phyloP scores from a whole-genome alignment of 2,888 invertebrate genomes.

The Scaptomyza parva region DNA sequence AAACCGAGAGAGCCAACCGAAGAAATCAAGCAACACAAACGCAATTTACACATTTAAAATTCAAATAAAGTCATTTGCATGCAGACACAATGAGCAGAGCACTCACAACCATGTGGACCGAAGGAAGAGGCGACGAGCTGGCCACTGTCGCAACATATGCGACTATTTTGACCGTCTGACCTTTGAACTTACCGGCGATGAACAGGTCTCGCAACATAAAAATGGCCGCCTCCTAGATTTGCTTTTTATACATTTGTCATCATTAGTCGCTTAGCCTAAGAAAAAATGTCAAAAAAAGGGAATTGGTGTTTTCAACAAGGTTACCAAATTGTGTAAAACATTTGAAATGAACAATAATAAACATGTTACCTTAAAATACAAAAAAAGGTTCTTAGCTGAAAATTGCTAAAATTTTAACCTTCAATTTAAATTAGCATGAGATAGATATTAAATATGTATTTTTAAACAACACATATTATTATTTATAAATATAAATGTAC shows the following conservation, averaged over 20 bases:
- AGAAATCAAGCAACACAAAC: slow-evolving; percentile 61
- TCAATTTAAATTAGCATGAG: slow-evolving; percentile 20
- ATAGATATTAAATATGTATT: neutral
- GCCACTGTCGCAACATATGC: slow-evolving; percentile 69
- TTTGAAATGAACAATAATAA: slow-evolving; percentile 30
- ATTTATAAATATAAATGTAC: neutral
- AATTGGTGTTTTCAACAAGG: slow-evolving; percentile 28
- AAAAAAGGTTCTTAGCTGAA: slow-evolving; percentile 21
- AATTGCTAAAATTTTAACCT: slow-evolving; percentile 31
- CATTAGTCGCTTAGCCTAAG: slow-evolving; percentile 67
- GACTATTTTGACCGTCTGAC: slow-evolving; percentile 59
- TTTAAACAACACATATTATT: neutral
- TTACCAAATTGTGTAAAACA: slow-evolving; percentile 19
- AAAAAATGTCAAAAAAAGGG: slow-evolving; percentile 42
- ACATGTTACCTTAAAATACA: slow-evolving; percentile 17
- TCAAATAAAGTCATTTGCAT: slow-evolving; percentile 79
- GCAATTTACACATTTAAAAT: slow-evolving; percentile 78
- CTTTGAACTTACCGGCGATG: slow-evolving; percentile 53
- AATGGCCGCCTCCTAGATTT: slow-evolving; percentile 28
- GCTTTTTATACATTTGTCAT: slow-evolving; percentile 71
- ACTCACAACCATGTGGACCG: slow-evolving; percentile 2
- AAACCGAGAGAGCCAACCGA: slow-evolving; percentile 46
- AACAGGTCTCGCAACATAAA: slow-evolving; percentile 26
- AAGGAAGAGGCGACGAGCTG: slow-evolving; percentile 24
- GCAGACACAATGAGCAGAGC: slow-evolving; percentile 68